These are phyloP conservation scores for Drosophila kepulauana DNA, from an alignment of 1,140 invertebrate species.

Conservation along the genomic window DNA sequence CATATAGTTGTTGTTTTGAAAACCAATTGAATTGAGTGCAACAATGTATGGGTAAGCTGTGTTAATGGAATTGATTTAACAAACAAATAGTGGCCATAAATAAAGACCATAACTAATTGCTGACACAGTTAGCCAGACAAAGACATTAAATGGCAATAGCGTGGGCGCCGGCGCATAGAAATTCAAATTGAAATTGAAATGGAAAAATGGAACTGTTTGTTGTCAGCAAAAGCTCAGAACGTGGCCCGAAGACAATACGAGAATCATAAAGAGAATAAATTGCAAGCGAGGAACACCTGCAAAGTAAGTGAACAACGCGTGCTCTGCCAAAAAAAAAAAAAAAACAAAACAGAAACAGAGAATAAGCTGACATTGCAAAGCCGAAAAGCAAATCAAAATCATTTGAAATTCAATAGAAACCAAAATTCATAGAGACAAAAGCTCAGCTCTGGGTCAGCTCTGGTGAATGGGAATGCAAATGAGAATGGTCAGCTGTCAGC, in stretches of 20 bases:
- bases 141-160: conserved; percentile 58
- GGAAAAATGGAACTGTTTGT: conserved; percentile 15
- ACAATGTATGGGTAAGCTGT: conserved; percentile 20
- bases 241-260: conserved; percentile 37
- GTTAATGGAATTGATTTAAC: conserved; percentile 68
- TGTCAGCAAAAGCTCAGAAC: conserved; percentile 69
- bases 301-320: conserved; percentile 59
- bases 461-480: conserved; percentile 32
- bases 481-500: conserved; percentile 18
- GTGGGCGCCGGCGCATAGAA: conserved; percentile 61
- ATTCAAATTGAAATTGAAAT: too few relatives aligned
- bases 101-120: conserved; percentile 77
- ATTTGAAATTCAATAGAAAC: conserved; percentile 60
- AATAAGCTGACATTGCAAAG: conserved; percentile 10
- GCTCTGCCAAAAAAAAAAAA: conserved; percentile 36
- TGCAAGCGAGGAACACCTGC: conserved; percentile 62
- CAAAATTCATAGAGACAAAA: conserved; percentile 8
- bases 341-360: too few relatives aligned
- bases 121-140: conserved; percentile 79
- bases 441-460: neutral
- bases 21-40: conserved; percentile 19
- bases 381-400: conserved; percentile 25
- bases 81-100: conserved; percentile 76
- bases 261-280: conserved; percentile 10
- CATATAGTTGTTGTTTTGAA: neutral